Base-by-base conservation (phyloP, 2,113 vertebrate species). In the Pao palembangensis region DNA sequence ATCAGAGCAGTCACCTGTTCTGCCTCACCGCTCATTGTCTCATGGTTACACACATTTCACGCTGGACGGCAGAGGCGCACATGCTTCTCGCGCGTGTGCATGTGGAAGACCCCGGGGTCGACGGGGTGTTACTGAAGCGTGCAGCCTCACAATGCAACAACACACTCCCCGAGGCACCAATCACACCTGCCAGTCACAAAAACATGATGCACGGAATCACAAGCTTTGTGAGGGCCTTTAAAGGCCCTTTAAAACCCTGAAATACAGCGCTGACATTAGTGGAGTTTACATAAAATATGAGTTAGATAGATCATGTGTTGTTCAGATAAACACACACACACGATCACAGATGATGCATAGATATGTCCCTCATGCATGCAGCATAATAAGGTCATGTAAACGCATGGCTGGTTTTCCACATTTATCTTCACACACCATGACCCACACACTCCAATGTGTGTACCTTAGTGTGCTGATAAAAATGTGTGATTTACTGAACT, bases 371-470 rank as follows among this genome's bases (percentile, higher is more conserved):
- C 77, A 81, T 1, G n/a, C 61, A 58, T 55, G 51, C 56, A 78
- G 69, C 75, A 79, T 82, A 86, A 88, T 85, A 83, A 85, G 83
- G 76, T 81, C 86, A 84, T 1, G 28, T 44, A n/a, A 75, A 81
- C 41, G 72, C 85, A 71, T 81, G 75, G 79, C 65, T 73, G 82
- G 72, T 78, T 55, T 53, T 50, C 59, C 63, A 71, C 70, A 58
- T 63, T 83, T 82, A 85, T 84, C 74, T 82, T 62, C 68, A 68
- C 71, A 69, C 55, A 7, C 64, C 47, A 51, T 31, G 25, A 71
- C 65, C 47, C 67, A 75, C 67, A 53, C 66, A 59, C 6, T 62
- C 47, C 47, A 68, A 60, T 75, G 23, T 53, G 16, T 17, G 14
- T 17, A 8, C 7, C 15, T 46, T 6, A 17, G 44, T 47, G 44